Evolutionary conservation across 2,797 vertebrate genomes (phyloP), one percentile per base, ranked within the genome.

Genomic region (Pseudochirops corinnae): DNA sequence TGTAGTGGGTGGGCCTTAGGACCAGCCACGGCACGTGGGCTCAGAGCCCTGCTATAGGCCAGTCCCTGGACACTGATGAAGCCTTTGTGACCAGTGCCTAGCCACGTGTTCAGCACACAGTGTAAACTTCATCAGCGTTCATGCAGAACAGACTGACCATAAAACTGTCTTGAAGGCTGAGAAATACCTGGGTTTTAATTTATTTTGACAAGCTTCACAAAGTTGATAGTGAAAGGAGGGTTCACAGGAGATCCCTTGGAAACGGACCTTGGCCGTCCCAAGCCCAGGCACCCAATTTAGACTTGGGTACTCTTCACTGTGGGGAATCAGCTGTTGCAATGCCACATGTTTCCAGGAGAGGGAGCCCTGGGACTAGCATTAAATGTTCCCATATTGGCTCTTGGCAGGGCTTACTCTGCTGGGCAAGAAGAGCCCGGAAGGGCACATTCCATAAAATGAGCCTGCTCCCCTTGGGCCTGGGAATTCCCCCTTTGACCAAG

Each of bases 281-380:
- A 90, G 93, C 94, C 90, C 52, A 56, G 62, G 21, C 50, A 87
- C 90, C 60, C 82, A 67, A 31, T 13, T 90, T 0, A 0, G 52
- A 90, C 16, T 56, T 95, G 9, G 0, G 9, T 2, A 1, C 6
- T 12, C 6, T 60, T 90, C 50, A 55, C 31, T 60, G 7, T 10
- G 10, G 12, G 60, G 29, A 31, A 16, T 33, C 31, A 60, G 10
- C 33, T 33, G 4, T 67, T 92, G 62, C 55, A 96, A 58, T 94
- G 92, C 31, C 50, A 1, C 0, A 21, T 0, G 31, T 0, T 9
- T 91, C 97, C 97, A 95, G 93, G 92, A 96, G 97, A 97, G 95
- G 55, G 96, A 93, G 91, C 24, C 1, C 62, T 33, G 39, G 46
- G 5, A n/a, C 46, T 94, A 52, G 52, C 62, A 58, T 55, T 94